These are phyloP conservation scores for Empis livida DNA, from an alignment of 2,888 invertebrate genomes.

Conservation along the genomic window DNA sequence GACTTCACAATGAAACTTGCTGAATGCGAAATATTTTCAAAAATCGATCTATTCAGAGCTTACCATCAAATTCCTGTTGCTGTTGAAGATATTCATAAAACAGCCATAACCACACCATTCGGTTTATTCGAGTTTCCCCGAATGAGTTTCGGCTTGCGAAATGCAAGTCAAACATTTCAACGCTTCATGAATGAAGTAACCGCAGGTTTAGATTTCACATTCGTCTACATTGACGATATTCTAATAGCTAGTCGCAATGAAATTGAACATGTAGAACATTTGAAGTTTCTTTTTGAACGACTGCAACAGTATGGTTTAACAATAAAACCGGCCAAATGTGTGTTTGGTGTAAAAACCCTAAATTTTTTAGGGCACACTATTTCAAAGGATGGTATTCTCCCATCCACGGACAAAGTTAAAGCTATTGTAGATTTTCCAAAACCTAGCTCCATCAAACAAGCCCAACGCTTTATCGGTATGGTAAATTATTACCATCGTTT, in stretches of 20 bases:
- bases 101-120: constrained; percentile 27
- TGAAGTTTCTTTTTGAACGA: constrained; percentile 13
- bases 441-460: not conserved
- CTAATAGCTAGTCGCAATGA: constrained; percentile 15
- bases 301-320: constrained; percentile 14
- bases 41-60: constrained; percentile 3
- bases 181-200: constrained; percentile 22
- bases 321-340: constrained; percentile 13
- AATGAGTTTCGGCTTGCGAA: constrained; percentile 21
- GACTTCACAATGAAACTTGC: constrained; percentile 4
- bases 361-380: no score
- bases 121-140: constrained; percentile 24
- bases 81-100: constrained; percentile 23
- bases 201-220: constrained; percentile 16
- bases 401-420: not conserved
- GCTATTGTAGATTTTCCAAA: not conserved
- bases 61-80: constrained; percentile 24
- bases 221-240: constrained; percentile 24
- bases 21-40: constrained; percentile 3
- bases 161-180: constrained; percentile 28
- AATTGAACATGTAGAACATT: constrained; percentile 13
- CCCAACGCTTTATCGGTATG: constrained; percentile 2
- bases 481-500: constrained; percentile 5
- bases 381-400: not conserved
- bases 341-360: not conserved